phyloP scores from a whole-genome alignment of 2,113 vertebrate genomes.

The Campylorhamphus procurvoides region DNA sequence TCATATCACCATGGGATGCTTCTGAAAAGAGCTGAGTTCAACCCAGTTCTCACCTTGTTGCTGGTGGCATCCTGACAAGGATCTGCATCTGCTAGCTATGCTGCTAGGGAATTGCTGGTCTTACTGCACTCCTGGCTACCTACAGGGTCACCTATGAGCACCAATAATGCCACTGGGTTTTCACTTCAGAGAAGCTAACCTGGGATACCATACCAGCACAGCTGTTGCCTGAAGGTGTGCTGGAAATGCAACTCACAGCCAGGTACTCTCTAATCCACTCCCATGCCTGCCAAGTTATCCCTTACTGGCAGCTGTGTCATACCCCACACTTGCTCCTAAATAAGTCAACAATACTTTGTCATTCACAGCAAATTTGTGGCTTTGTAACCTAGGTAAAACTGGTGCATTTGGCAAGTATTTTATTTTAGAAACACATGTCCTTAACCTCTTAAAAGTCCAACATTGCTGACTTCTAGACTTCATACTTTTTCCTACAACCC shows the following conservation, averaged over 20 bases:
- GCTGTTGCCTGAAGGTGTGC: neutral
- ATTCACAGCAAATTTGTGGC: neutral
- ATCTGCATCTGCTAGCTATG: neutral
- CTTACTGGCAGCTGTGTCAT: neutral
- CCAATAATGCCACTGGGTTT: neutral
- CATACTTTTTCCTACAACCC: neutral
- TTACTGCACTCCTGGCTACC: neutral
- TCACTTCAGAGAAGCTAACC: neutral
- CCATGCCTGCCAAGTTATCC: fast-evolving
- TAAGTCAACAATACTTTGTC: neutral
- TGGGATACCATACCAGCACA: neutral
- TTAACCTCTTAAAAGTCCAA: neutral
- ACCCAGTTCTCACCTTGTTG: fast-evolving
- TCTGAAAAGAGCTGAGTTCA: neutral
- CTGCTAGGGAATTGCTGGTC: too few species aligned
- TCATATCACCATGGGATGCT: fast-evolving
- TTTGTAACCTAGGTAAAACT: neutral
- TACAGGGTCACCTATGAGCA: neutral
- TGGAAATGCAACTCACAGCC: neutral
- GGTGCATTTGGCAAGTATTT: neutral
- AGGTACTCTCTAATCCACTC: neutral
- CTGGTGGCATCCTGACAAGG: neutral
- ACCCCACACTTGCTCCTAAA: neutral
- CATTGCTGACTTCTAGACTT: neutral
- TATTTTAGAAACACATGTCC: neutral